Percentiles rank a stretch among this genome's conserved stretches.
Evolutionary conservation across 2,888 invertebrate genomes (phyloP).

Genomic region (Tortricodes alternella): DNA sequence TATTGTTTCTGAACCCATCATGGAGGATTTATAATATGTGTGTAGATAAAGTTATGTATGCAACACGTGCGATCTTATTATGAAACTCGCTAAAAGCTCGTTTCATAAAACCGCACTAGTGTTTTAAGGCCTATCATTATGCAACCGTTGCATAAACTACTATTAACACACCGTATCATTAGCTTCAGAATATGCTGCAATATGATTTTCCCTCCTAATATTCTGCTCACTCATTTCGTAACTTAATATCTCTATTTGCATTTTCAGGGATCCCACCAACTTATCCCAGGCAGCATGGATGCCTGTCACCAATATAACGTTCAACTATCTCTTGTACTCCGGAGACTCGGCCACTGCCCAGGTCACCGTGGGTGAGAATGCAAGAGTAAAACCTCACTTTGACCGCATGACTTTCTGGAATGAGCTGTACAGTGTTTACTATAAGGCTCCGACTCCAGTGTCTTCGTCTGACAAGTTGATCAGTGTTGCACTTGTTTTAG

Average conservation of each 20-base stretch:
- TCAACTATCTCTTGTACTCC: constrained; percentile 45
- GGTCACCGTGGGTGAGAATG: constrained; percentile 33
- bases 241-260: background rate
- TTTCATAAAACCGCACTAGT: too few species aligned
- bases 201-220: too few species aligned
- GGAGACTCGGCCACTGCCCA: constrained; percentile 34
- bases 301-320: constrained; percentile 36
- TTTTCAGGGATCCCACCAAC: constrained; percentile 17
- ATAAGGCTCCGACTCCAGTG: constrained; percentile 44
- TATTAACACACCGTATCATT: too few species aligned
- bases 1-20: too few species aligned
- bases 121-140: too few species aligned
- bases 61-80: too few species aligned
- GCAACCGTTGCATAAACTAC: too few species aligned
- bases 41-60: too few species aligned
- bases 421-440: constrained; percentile 45
- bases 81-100: too few species aligned
- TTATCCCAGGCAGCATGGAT: constrained; percentile 38
- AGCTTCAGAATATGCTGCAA: too few species aligned
- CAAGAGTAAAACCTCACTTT: constrained; percentile 49
- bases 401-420: constrained; percentile 53
- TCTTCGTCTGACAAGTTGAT: constrained; percentile 40
- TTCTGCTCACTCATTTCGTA: too few species aligned
- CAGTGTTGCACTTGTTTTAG: constrained; percentile 38
- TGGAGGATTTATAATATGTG: too few species aligned